Percentiles rank a stretch among this genome's conserved stretches.
Conservation (phyloP, 92 coral and sea anemone species). For the Porites cylindrica region DNA sequence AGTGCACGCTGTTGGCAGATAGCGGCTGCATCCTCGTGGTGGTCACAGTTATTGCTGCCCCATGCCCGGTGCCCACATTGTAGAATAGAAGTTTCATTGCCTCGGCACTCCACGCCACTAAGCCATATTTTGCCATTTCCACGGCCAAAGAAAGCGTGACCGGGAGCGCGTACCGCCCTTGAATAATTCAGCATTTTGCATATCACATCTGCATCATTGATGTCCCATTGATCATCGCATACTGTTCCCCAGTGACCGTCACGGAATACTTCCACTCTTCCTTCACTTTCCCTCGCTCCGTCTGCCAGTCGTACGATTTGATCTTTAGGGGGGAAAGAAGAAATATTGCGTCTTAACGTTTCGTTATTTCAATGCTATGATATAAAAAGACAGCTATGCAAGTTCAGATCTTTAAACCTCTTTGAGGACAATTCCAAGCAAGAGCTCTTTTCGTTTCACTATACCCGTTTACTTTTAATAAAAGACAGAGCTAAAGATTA, state of each 20-base stretch:
- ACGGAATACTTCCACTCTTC: slow-evolving; percentile 58
- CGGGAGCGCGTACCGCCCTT: slow-evolving; percentile 43
- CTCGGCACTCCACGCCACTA: slow-evolving; percentile 42
- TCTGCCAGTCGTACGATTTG: slow-evolving; percentile 57
- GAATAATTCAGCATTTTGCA: slow-evolving; percentile 74
- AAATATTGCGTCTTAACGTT: not conserved
- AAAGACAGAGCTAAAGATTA: too few relatives aligned
- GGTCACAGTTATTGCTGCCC: slow-evolving; percentile 18
- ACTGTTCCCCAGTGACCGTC: slow-evolving; percentile 66
- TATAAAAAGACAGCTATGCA: not conserved
- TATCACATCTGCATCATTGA: slow-evolving; percentile 64
- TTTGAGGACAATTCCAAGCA: too few relatives aligned
- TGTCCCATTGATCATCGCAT: slow-evolving; percentile 61
- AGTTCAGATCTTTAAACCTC: too few relatives aligned
- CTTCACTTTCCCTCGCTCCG: slow-evolving; percentile 65
- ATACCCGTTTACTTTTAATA: too few relatives aligned
- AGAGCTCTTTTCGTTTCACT: too few relatives aligned
- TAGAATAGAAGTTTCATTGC: slow-evolving; percentile 63
- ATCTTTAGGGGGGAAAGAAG: not conserved
- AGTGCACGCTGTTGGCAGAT: slow-evolving; percentile 18
- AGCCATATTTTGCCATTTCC: slow-evolving; percentile 39
- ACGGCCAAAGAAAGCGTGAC: slow-evolving; percentile 52
- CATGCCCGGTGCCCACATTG: slow-evolving; percentile 37
- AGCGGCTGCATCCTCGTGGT: slow-evolving; percentile 44
- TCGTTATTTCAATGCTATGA: not conserved